These are phyloP conservation scores for Symphodus melops DNA, from an alignment of 2,113 vertebrate genomes.

Conservation along the genomic window DNA sequence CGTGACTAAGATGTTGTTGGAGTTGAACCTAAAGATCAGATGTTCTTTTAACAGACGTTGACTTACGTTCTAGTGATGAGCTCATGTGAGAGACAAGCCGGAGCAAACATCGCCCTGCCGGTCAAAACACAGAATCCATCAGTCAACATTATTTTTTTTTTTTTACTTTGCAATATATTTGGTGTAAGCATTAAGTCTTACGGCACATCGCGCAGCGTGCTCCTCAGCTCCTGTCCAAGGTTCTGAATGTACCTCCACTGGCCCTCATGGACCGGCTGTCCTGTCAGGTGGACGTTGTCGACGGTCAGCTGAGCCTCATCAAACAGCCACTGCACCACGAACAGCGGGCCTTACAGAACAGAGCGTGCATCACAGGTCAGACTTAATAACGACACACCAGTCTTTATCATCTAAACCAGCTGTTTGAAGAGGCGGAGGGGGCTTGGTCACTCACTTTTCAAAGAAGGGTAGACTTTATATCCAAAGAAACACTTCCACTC, in stretches of 20 bases:
- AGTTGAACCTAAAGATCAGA: neutral
- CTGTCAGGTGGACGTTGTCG: slow-evolving; percentile 92
- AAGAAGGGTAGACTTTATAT: slow-evolving; percentile 92
- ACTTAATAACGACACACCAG: neutral
- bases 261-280: slow-evolving; percentile 91
- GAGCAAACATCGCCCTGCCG: slow-evolving; percentile 93
- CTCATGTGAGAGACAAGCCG: slow-evolving; percentile 94
- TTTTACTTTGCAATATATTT: neutral
- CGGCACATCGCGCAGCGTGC: slow-evolving; percentile 91
- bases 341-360: slow-evolving; percentile 87
- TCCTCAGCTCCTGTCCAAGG: slow-evolving; percentile 90
- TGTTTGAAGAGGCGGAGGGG: fast-evolving
- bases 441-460: slow-evolving; percentile 61
- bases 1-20: neutral
- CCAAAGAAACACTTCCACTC: slow-evolving; percentile 73
- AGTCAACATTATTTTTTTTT: neutral
- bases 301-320: slow-evolving; percentile 94
- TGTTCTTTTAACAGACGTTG: neutral
- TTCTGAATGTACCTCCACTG: slow-evolving; percentile 97
- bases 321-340: slow-evolving; percentile 96
- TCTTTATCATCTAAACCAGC: neutral
- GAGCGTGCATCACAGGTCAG: neutral
- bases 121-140: slow-evolving; percentile 37
- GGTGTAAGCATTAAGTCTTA: slow-evolving; percentile 77
- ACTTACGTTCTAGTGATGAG: slow-evolving; percentile 94